These are phyloP conservation scores for Chloroceryle amazona DNA, from an alignment of 2,797 vertebrate species.

Conservation along the genomic window DNA sequence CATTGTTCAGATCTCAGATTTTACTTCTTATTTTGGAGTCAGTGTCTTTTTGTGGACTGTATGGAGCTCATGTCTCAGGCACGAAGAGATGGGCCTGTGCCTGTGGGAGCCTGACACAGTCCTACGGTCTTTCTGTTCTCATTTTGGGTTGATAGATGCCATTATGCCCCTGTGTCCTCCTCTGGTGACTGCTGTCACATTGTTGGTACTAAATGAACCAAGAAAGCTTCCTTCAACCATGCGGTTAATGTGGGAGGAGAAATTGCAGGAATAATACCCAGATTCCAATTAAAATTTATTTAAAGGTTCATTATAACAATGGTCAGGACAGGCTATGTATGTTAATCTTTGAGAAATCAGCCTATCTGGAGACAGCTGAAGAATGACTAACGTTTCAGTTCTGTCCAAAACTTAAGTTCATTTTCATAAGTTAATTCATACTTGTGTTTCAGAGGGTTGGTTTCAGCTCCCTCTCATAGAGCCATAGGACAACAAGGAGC, in stretches of 20 bases:
- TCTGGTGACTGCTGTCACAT: not conserved
- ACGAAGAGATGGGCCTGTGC: not conserved
- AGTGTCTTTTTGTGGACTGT: not conserved
- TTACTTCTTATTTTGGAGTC: not conserved
- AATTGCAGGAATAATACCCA: not conserved
- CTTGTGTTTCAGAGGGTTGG: not conserved
- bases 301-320: not conserved
- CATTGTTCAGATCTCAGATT: not conserved
- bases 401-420: not conserved
- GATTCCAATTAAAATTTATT: not conserved
- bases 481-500: not conserved
- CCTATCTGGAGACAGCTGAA: not conserved
- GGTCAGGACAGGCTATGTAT: not conserved
- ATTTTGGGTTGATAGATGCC: rapidly evolving
- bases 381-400: not conserved
- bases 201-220: not conserved
- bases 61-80: not conserved
- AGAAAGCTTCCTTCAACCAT: not conserved
- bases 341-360: not conserved
- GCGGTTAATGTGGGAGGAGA: not conserved
- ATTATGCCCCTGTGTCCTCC: not conserved
- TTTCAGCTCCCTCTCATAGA: not conserved
- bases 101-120: not conserved
- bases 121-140: not conserved
- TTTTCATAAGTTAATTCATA: not conserved